Evolutionary conservation across 2,797 vertebrate species (phyloP).

Genomic region (Caiman crocodilus): DNA sequence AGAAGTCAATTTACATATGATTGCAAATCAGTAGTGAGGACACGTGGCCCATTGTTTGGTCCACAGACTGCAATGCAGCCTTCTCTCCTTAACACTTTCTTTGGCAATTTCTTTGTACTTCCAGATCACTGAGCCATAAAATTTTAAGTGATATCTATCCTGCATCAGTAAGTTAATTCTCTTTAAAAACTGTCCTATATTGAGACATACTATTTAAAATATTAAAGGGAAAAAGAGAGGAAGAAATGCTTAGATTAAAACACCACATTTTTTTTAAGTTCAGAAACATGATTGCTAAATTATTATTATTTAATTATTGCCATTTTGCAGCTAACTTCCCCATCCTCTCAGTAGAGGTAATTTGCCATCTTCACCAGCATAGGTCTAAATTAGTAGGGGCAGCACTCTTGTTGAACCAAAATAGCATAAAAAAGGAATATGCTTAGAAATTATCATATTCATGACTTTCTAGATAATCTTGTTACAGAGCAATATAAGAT

Average conservation of each 20-base stretch:
- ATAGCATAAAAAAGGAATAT: constrained; percentile 33
- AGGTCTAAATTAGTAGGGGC: constrained; percentile 46
- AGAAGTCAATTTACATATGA: neutral
- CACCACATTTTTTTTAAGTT: constrained; percentile 45
- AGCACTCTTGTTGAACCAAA: constrained; percentile 44
- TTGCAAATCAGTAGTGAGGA: neutral
- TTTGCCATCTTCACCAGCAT: constrained; percentile 45
- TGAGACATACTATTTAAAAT: constrained; percentile 45
- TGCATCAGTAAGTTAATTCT: constrained; percentile 65
- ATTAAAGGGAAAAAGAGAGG: neutral
- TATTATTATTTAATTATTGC: constrained; percentile 71
- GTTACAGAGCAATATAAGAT: neutral
- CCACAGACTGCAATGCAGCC: neutral
- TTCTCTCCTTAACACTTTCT: constrained; percentile 44
- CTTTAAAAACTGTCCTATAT: constrained; percentile 54
- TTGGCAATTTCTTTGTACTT: constrained; percentile 42
- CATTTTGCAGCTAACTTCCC: constrained; percentile 44
- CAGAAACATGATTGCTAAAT: constrained; percentile 61
- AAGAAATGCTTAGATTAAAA: constrained; percentile 75
- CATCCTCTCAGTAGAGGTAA: neutral
- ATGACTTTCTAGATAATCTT: constrained; percentile 12
- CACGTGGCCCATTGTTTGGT: constrained; percentile 48
- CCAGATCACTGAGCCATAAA: constrained; percentile 41
- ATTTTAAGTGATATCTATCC: constrained; percentile 63
- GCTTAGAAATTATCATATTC: constrained; percentile 68